A percentile compares a stretch with the other conserved stretches of the same genome.
These are phyloP conservation scores for Dermolepida albohirtum DNA, from an alignment of 2,888 invertebrate species.

Conservation along the genomic window DNA sequence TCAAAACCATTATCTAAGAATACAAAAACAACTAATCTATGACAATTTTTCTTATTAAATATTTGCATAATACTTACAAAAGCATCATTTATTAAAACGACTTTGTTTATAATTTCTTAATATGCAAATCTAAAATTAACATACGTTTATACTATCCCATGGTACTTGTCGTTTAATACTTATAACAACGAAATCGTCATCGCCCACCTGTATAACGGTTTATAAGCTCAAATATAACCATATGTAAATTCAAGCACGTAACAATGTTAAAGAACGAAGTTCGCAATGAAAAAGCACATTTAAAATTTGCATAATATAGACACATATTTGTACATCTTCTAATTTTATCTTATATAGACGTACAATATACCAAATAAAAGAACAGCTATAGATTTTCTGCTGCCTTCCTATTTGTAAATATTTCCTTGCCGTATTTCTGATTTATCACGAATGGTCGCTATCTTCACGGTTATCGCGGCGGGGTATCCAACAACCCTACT, in stretches of 20 bases:
- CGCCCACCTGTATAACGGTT: conserved; percentile 7
- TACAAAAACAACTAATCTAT: no score
- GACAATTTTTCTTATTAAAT: no score
- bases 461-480: conserved; percentile 1
- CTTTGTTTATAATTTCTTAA: no score
- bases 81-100: no score
- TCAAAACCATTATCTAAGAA: no score
- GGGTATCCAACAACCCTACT: conserved; percentile 12
- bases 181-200: background rate
- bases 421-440: conserved; percentile 3
- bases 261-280: conserved; percentile 8
- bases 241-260: conserved; percentile 3
- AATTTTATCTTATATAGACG: background rate
- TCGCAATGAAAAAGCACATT: background rate
- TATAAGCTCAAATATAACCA: background rate
- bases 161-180: background rate
- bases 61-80: no score
- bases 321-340: background rate
- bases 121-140: no score
- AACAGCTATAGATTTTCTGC: background rate
- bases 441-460: conserved; percentile 11
- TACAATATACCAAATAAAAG: background rate
- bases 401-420: background rate
- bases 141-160: background rate
- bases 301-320: conserved; percentile 17